Evolutionary conservation across 2,888 invertebrate genomes (phyloP).

Genomic region (Hoplodrina blanda): DNA sequence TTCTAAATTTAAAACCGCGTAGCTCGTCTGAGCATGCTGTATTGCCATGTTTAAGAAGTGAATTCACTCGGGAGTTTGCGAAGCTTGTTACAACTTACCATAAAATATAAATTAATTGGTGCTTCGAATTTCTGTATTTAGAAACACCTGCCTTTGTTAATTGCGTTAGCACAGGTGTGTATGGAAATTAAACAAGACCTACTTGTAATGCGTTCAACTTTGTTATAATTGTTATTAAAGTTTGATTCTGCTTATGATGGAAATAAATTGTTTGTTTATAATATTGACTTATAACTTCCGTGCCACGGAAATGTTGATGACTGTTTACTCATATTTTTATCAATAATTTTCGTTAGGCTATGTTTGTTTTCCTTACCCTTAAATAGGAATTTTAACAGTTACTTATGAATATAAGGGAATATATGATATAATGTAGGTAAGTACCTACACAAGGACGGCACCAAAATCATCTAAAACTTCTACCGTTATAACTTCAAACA

Average conservation of each 20-base stretch:
- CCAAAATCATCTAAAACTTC: not conserved
- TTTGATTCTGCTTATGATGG: slow-evolving; percentile 44
- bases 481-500: not conserved
- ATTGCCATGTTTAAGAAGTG: slow-evolving; percentile 65
- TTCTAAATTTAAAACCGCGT: slow-evolving; percentile 81
- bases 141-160: slow-evolving; percentile 58
- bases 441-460: not conserved
- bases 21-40: slow-evolving; percentile 78
- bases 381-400: slow-evolving; percentile 7
- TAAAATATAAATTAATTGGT: slow-evolving; percentile 49
- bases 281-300: slow-evolving; percentile 57
- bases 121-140: slow-evolving; percentile 45
- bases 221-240: slow-evolving; percentile 40
- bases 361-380: slow-evolving; percentile 22
- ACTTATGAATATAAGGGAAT: not conserved
- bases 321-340: slow-evolving; percentile 24
- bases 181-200: slow-evolving; percentile 58
- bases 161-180: slow-evolving; percentile 60
- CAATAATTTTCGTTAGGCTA: not conserved
- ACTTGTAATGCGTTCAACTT: slow-evolving; percentile 60
- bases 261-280: slow-evolving; percentile 59
- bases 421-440: no score
- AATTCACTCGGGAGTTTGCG: slow-evolving; percentile 53
- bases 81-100: slow-evolving; percentile 41
- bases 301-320: slow-evolving; percentile 34